A percentile compares a stretch with the other conserved stretches of the same genome.
These are phyloP conservation scores for Porites lobata DNA, from an alignment of 92 coral and sea anemone genomes.

Conservation along the genomic window DNA sequence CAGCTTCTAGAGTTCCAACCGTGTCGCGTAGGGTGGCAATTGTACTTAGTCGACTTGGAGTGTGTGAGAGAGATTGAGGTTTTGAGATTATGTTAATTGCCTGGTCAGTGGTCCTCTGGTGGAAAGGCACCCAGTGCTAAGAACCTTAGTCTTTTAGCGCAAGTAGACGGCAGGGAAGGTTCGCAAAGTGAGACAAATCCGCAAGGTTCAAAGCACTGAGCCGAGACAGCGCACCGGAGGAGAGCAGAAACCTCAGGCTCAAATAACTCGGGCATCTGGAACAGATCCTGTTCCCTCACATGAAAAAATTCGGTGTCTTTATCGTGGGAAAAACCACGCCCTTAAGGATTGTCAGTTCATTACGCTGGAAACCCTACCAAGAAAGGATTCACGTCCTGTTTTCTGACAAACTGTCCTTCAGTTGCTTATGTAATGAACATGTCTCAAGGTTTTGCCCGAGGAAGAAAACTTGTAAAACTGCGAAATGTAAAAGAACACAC, in stretches of 20 bases:
- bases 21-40: no score
- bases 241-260: no score
- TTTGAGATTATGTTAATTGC: no score
- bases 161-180: not conserved
- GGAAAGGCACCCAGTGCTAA: not conserved
- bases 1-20: no score
- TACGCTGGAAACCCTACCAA: conserved; percentile 14
- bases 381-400: no score
- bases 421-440: not conserved
- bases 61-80: no score
- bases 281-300: not conserved
- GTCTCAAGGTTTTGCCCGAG: not conserved
- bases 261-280: no score
- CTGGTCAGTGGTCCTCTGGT: not conserved
- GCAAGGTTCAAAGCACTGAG: no score
- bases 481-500: not conserved
- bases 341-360: not conserved
- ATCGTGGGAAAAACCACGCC: not conserved
- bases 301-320: not conserved
- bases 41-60: no score
- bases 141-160: not conserved
- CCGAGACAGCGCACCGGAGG: no score
- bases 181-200: no score
- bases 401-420: not conserved
- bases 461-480: not conserved